Percentiles rank a stretch among this genome's conserved stretches.
Conservation (phyloP, 2,888 invertebrate species). For the Glaucopsyche alexis region DNA sequence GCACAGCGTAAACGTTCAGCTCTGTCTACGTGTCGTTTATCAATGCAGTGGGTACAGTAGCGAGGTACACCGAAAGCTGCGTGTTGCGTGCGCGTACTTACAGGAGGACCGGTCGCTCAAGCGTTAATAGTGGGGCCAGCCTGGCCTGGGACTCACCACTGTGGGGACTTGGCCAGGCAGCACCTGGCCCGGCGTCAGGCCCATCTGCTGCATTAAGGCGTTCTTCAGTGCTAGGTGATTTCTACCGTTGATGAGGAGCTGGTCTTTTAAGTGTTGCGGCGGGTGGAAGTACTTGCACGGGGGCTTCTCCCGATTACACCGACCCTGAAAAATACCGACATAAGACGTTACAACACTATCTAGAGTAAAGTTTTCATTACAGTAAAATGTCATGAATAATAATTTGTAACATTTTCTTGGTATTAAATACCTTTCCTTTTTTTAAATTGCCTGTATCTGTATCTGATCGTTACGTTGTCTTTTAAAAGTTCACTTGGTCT, state of each 20-base stretch:
- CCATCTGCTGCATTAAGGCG: constrained; percentile 98
- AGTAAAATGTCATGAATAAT: not conserved
- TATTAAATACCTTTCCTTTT: not conserved
- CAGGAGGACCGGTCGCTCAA: constrained; percentile 73
- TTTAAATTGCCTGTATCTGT: not conserved
- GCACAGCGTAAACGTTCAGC: constrained; percentile 67
- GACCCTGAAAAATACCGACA: constrained; percentile 86
- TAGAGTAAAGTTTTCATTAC: not conserved
- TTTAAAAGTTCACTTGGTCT: not conserved
- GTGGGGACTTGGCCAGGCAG: constrained; percentile 95
- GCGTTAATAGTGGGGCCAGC: constrained; percentile 47
- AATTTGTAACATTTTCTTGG: not conserved
- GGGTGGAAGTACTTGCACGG: constrained; percentile 99
- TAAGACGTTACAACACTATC: not conserved
- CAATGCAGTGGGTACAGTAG: constrained; percentile 53
- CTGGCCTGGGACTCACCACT: constrained; percentile 85
- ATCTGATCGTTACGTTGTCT: not conserved
- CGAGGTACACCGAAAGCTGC: constrained; percentile 74
- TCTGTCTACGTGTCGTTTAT: constrained; percentile 58
- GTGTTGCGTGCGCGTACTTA: constrained; percentile 69
- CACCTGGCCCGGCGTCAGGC: constrained; percentile 94
- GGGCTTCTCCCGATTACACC: constrained; percentile 99
- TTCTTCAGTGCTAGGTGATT: constrained; percentile 99
- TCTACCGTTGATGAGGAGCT: constrained; percentile 99
- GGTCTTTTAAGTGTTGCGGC: constrained; percentile 99